Evolutionary conservation across 2,888 invertebrate species (phyloP).

Genomic region (Bellardia bayeri): DNA sequence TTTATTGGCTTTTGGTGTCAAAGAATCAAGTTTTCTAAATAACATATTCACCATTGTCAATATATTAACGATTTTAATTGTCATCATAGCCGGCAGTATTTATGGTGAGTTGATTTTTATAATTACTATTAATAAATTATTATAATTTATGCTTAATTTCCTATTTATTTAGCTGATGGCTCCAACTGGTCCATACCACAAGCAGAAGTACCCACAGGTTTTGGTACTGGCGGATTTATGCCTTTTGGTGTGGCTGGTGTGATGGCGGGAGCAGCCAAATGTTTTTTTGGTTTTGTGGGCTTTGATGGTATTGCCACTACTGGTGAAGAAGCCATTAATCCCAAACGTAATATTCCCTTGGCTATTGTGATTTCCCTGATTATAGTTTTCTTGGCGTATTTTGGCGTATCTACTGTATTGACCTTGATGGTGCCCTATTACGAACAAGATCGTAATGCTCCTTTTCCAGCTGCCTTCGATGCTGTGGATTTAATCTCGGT

Average conservation of each 20-base stretch:
- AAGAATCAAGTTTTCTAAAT: constrained; percentile 93
- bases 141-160: not conserved
- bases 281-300: constrained; percentile 97
- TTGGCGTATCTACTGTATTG: constrained; percentile 94
- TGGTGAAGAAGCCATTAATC: constrained; percentile 97
- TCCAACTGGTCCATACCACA: constrained; percentile 92
- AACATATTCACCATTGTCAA: constrained; percentile 97
- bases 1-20: constrained; percentile 89
- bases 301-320: constrained; percentile 97
- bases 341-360: constrained; percentile 94
- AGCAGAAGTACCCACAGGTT: constrained; percentile 85
- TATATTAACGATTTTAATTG: constrained; percentile 91
- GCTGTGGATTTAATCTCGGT: constrained; percentile 90
- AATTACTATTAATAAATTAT: not conserved
- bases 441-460: constrained; percentile 92
- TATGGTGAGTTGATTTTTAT: constrained; percentile 86
- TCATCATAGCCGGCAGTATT: constrained; percentile 92
- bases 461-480: constrained; percentile 94
- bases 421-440: constrained; percentile 98
- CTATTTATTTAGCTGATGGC: constrained; percentile 87
- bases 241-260: constrained; percentile 95
- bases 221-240: constrained; percentile 94
- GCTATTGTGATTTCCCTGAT: constrained; percentile 93
- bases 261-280: constrained; percentile 94
- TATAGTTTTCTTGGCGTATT: constrained; percentile 94